Evolutionary conservation across 2,113 vertebrate species (phyloP).

Genomic region (Campylorhamphus procurvoides): DNA sequence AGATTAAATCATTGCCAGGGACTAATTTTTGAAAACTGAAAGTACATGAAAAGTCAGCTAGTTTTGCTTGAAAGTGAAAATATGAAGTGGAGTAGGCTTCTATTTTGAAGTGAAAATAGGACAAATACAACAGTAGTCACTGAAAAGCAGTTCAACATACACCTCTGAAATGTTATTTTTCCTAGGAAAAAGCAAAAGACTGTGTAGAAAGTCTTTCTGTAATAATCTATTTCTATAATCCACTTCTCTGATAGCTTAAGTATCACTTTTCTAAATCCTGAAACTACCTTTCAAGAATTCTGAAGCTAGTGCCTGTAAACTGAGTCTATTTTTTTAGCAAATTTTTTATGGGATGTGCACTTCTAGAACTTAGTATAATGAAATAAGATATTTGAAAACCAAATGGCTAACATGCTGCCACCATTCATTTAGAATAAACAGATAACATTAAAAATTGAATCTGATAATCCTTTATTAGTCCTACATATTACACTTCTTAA

Average conservation of each 20-base stretch:
- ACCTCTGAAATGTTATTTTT: not conserved
- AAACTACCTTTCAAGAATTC: not conserved
- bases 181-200: not conserved
- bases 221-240: not conserved
- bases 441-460: not conserved
- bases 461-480: not conserved
- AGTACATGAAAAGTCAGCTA: not conserved
- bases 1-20: conserved; percentile 30
- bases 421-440: not conserved
- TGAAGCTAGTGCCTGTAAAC: not conserved
- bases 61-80: conserved; percentile 44
- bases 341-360: not conserved
- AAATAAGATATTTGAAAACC: not conserved
- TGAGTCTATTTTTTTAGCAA: not conserved
- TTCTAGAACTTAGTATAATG: not conserved
- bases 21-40: conserved; percentile 16
- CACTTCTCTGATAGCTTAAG: not conserved
- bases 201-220: not conserved
- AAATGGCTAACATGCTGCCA: not conserved
- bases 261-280: not conserved
- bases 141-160: not conserved
- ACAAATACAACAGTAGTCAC: not conserved
- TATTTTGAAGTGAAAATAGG: conserved; percentile 4
- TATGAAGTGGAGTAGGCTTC: not conserved
- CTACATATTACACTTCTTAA: not conserved